A percentile compares a stretch with the other conserved stretches of the same genome.
Evolutionary conservation across 1,140 invertebrate genomes (phyloP).

Genomic region (Pogonomyrmex barbatus): DNA sequence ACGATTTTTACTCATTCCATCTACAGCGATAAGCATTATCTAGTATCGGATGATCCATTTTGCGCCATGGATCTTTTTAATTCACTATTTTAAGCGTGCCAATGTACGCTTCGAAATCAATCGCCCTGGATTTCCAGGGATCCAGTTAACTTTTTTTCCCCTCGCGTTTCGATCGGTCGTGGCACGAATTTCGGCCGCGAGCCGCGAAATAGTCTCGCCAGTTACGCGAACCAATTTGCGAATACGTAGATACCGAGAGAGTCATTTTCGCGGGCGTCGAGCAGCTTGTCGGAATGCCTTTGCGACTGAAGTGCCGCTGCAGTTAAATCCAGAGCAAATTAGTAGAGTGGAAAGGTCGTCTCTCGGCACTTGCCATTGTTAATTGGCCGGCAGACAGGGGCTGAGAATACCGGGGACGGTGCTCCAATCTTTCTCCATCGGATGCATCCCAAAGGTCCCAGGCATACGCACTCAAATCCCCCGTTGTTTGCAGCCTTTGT

Average conservation of each 20-base stretch:
- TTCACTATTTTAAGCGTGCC: constrained; percentile 20
- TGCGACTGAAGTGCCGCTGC: constrained; percentile 61
- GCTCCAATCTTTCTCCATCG: constrained; percentile 33
- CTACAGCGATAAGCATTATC: not conserved
- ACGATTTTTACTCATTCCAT: not conserved
- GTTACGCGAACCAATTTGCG: constrained; percentile 55
- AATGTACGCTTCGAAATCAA: not conserved
- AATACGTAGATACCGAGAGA: constrained; percentile 36
- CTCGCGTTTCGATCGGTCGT: not conserved
- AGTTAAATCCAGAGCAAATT: constrained; percentile 74
- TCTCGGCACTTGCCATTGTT: constrained; percentile 69
- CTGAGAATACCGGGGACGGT: not conserved
- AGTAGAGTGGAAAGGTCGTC: constrained; percentile 57
- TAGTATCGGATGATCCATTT: not conserved
- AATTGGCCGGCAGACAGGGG: constrained; percentile 62
- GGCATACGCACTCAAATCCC: constrained; percentile 11
- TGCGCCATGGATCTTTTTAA: not conserved
- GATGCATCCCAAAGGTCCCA: not conserved
- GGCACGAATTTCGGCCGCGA: not conserved
- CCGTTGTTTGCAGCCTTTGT: constrained; percentile 18
- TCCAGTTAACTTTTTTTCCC: not conserved
- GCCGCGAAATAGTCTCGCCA: constrained; percentile 23
- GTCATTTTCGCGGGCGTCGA: constrained; percentile 52
- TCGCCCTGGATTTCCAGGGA: constrained; percentile 23
- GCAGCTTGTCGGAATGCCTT: constrained; percentile 51